A percentile compares a stretch with the other conserved stretches of the same genome.
Conservation (phyloP, 30 jellyfish, hydroid and myxozoan species). For the Calvadosia cruxmelitensis region DNA sequence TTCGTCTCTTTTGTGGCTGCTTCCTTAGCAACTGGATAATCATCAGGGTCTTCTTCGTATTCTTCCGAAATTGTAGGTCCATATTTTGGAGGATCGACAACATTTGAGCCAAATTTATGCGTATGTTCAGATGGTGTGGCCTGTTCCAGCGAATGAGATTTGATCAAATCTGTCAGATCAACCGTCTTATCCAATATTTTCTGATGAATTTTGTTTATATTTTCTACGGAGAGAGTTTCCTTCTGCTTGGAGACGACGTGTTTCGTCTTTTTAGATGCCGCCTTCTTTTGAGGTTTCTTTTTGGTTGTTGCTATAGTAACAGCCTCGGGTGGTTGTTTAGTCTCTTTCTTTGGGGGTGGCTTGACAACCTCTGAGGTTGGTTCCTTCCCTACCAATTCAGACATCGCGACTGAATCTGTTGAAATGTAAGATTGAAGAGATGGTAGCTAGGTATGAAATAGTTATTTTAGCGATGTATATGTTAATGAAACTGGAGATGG, state of each 20-base stretch:
- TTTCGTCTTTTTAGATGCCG: not conserved
- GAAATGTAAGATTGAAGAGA: too few relatives aligned
- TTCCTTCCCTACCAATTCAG: not conserved
- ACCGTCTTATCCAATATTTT: constrained; percentile 65
- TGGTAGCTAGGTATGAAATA: too few relatives aligned
- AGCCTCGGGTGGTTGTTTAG: not conserved
- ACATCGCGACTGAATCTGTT: not conserved
- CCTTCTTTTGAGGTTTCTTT: not conserved
- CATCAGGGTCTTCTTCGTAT: constrained; percentile 16
- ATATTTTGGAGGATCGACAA: constrained; percentile 3
- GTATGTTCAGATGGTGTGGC: not conserved
- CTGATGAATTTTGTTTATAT: constrained; percentile 31
- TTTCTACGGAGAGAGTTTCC: not conserved
- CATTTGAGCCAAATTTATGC: not conserved
- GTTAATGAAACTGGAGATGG: too few relatives aligned
- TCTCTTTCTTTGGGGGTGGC: not conserved
- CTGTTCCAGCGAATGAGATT: not conserved
- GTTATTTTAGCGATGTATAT: too few relatives aligned
- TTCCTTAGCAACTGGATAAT: constrained; percentile 13
- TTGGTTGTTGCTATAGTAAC: not conserved
- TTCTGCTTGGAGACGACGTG: not conserved
- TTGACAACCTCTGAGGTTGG: not conserved
- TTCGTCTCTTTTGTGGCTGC: constrained; percentile 13
- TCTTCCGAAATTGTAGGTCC: constrained; percentile 11
- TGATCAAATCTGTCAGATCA: constrained; percentile 55